phyloP scores from a whole-genome alignment of 2,888 invertebrate species.

The Dryadula phaetusa region DNA sequence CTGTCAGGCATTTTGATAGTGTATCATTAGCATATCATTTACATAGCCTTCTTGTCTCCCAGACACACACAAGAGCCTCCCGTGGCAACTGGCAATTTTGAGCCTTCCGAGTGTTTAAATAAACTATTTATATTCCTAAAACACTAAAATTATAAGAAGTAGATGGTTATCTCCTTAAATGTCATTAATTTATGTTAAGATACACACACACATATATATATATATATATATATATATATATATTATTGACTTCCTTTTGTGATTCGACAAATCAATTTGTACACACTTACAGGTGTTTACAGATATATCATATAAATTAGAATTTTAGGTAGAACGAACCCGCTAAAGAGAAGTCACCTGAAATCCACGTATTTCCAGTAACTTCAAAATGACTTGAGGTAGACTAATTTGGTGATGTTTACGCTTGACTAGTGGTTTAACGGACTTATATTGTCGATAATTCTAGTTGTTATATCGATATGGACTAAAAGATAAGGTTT shows the following conservation, averaged over 20 bases:
- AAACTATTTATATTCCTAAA: neutral
- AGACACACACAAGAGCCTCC: slow-evolving; percentile 15
- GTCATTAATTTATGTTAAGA: too few relatives aligned
- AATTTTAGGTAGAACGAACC: neutral
- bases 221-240: too few relatives aligned
- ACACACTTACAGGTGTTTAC: neutral
- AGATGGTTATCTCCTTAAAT: too few relatives aligned
- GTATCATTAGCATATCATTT: slow-evolving; percentile 28
- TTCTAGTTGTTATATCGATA: neutral
- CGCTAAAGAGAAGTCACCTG: neutral
- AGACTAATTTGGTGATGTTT: slow-evolving; percentile 27
- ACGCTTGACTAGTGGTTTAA: slow-evolving; percentile 1
- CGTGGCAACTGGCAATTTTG: neutral
- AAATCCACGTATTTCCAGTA: slow-evolving; percentile 16
- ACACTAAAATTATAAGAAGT: neutral
- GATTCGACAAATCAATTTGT: neutral
- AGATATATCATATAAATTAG: neutral
- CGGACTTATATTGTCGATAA: slow-evolving; percentile 6
- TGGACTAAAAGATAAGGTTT: neutral
- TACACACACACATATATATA: too few relatives aligned
- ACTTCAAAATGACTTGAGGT: slow-evolving; percentile 24
- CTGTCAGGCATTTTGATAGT: slow-evolving; percentile 24
- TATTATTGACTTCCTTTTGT: too few relatives aligned
- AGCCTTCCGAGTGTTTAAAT: neutral
- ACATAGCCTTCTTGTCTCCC: slow-evolving; percentile 24